A percentile compares a stretch with the other conserved stretches of the same genome.
phyloP scores from a whole-genome alignment of 2,888 invertebrate genomes.

The Dascillus cervinus region DNA sequence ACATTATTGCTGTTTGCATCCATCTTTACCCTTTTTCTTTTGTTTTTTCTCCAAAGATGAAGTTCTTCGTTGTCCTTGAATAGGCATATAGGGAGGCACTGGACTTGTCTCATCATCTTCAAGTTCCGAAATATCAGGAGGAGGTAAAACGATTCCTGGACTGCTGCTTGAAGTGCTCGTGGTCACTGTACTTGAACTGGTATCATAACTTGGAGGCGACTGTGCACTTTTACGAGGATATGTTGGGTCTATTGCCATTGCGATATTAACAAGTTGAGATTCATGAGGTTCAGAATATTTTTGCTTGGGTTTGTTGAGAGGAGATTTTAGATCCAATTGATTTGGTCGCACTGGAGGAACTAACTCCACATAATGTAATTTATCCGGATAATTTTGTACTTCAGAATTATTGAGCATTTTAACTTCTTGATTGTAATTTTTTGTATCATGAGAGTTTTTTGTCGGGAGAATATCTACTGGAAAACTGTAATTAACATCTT shows the following conservation, averaged over 20 bases:
- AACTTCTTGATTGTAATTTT: no score
- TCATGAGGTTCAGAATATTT: conserved; percentile 33
- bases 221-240: conserved; percentile 41
- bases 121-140: conserved; percentile 26
- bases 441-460: conserved; percentile 19
- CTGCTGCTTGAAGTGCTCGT: conserved; percentile 35
- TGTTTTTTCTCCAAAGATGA: conserved; percentile 47
- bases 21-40: conserved; percentile 35
- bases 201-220: conserved; percentile 35
- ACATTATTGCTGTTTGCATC: conserved; percentile 37
- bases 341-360: conserved; percentile 32
- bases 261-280: conserved; percentile 49
- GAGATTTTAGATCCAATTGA: conserved; percentile 37
- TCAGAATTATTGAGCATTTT: no score
- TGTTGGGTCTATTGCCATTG: conserved; percentile 61
- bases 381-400: conserved; percentile 21
- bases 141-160: conserved; percentile 30
- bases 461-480: conserved; percentile 33
- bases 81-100: conserved; percentile 68
- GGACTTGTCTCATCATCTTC: conserved; percentile 46
- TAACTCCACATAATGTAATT: conserved; percentile 24
- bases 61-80: conserved; percentile 63
- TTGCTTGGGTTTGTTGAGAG: conserved; percentile 35
- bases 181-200: conserved; percentile 34
- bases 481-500: conserved; percentile 39